These are phyloP conservation scores for Sarcophaga carnaria DNA, from an alignment of 2,888 invertebrate species.

Conservation along the genomic window DNA sequence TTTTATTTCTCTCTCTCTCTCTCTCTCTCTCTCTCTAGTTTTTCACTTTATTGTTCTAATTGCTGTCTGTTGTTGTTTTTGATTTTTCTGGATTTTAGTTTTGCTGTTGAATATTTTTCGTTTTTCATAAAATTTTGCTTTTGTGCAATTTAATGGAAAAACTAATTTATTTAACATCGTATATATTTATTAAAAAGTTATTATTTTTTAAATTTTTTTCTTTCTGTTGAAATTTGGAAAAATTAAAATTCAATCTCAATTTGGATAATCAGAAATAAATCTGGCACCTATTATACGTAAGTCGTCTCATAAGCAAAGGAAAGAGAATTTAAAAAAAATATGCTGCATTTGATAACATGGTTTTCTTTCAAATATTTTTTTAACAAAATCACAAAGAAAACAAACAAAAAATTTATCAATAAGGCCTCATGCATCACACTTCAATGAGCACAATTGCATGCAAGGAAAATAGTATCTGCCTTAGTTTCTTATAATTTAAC, in stretches of 20 bases:
- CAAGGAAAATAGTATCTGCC: too few species aligned
- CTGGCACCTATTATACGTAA: not conserved
- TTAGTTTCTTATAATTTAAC: too few species aligned
- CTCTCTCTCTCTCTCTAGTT: slow-evolving; percentile 6
- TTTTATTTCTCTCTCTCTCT: not conserved
- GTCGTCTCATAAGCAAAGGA: not conserved
- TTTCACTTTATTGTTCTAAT: slow-evolving; percentile 61
- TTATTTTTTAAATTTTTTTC: slow-evolving; percentile 1
- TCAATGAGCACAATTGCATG: too few species aligned
- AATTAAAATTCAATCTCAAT: slow-evolving; percentile 40
- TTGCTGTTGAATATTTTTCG: slow-evolving; percentile 31
- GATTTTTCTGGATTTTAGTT: slow-evolving; percentile 53
- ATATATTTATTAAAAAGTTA: slow-evolving; percentile 43
- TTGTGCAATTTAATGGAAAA: slow-evolving; percentile 69
- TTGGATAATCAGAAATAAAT: slow-evolving; percentile 14
- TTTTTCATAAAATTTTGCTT: slow-evolving; percentile 50
- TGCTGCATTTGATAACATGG: too few species aligned
- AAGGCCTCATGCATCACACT: too few species aligned
- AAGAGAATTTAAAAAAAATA: too few species aligned
- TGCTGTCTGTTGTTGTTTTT: slow-evolving; percentile 63
- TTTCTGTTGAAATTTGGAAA: slow-evolving; percentile 8
- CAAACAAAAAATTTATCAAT: too few species aligned
- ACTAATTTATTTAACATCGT: slow-evolving; percentile 65
- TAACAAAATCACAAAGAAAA: too few species aligned
- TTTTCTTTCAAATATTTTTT: too few species aligned